Evolutionary conservation across 1,140 invertebrate genomes (phyloP).

Genomic region (Rhyacophila brunnea): DNA sequence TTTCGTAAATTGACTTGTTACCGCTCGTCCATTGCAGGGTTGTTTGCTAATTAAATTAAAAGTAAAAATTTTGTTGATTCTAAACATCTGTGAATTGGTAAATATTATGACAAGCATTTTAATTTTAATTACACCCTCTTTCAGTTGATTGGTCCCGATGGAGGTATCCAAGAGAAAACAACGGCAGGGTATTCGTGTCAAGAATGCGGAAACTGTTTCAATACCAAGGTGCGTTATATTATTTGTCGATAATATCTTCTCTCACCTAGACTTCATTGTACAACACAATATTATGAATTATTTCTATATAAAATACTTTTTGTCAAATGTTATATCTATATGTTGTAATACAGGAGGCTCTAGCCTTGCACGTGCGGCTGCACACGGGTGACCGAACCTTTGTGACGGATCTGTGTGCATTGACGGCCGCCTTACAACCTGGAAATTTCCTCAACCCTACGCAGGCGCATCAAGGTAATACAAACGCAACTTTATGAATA

Average conservation of each 20-base stretch:
- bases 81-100: too few relatives aligned
- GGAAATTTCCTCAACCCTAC: slow-evolving; percentile 61
- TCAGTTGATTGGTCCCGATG: slow-evolving; percentile 50
- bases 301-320: too few relatives aligned
- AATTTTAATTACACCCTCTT: slow-evolving; percentile 10
- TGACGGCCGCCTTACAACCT: slow-evolving; percentile 72
- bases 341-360: slow-evolving; percentile 69
- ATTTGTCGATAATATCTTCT: too few relatives aligned
- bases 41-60: too few relatives aligned
- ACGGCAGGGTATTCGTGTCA: slow-evolving; percentile 48
- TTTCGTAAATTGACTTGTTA: too few relatives aligned
- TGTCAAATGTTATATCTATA: neutral
- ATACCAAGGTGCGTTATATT: slow-evolving; percentile 46
- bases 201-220: slow-evolving; percentile 53
- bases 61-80: too few relatives aligned
- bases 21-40: too few relatives aligned
- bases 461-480: slow-evolving; percentile 51
- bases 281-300: too few relatives aligned
- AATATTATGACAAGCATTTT: too few relatives aligned
- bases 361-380: slow-evolving; percentile 75
- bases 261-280: too few relatives aligned
- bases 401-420: slow-evolving; percentile 80
- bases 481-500: too few relatives aligned
- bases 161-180: slow-evolving; percentile 47
- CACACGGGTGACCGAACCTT: slow-evolving; percentile 82